These are phyloP conservation scores for Ridgeia piscesae DNA, from an alignment of 1,140 invertebrate species.

Conservation along the genomic window DNA sequence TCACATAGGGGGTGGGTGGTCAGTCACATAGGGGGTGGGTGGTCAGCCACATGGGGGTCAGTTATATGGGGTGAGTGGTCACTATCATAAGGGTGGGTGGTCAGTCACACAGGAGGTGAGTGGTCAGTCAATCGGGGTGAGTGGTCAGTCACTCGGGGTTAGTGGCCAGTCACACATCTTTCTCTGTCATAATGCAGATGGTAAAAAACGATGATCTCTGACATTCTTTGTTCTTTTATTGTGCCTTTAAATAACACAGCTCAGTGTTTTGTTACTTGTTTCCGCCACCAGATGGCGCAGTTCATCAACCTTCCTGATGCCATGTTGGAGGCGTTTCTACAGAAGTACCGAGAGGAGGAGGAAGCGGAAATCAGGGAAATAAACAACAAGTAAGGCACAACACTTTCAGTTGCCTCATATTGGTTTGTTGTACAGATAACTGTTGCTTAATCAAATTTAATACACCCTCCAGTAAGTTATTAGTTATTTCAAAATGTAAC, in stretches of 20 bases:
- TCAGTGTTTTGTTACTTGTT: background rate
- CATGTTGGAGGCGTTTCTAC: slow-evolving; percentile 77
- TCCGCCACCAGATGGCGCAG: slow-evolving; percentile 69
- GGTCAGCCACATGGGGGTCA: no score
- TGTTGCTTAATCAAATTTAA: background rate
- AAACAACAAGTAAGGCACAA: background rate
- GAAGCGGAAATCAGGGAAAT: slow-evolving; percentile 62
- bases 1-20: no score
- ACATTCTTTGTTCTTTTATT: no score
- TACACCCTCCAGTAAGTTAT: background rate
- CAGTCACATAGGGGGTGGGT: no score
- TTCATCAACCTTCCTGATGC: slow-evolving; percentile 78
- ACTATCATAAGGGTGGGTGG: no score
- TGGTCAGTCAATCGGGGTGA: no score
- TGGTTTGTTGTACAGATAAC: background rate
- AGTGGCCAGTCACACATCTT: background rate
- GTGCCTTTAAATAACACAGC: background rate
- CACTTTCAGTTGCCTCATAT: background rate
- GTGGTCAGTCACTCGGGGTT: slow-evolving; percentile 50
- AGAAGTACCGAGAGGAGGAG: slow-evolving; percentile 78
- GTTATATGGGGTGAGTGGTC: no score
- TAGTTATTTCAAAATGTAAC: no score
- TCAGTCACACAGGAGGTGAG: no score
- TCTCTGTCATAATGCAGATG: no score
- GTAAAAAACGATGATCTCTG: no score